A percentile compares a stretch with the other conserved stretches of the same genome.
Evolutionary conservation across 1,140 invertebrate species (phyloP).

Genomic region (Drosophila ironensis): DNA sequence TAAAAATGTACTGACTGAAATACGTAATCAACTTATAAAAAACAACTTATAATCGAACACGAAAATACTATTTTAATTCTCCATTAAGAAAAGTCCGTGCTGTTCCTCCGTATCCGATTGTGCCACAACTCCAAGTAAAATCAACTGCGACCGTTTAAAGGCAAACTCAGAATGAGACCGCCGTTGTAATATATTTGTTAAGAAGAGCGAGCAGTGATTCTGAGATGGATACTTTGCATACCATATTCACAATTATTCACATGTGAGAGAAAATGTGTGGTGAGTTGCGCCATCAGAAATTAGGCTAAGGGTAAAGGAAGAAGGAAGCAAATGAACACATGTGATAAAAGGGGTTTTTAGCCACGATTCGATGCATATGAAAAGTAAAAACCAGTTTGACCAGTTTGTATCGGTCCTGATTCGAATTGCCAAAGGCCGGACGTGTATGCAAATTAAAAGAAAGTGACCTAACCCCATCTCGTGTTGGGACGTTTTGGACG

Average conservation of each 20-base stretch:
- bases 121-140: too few relatives aligned
- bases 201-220: too few relatives aligned
- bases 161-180: conserved; percentile 6
- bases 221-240: too few relatives aligned
- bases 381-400: conserved; percentile 29
- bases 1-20: too few relatives aligned
- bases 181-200: too few relatives aligned
- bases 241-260: too few relatives aligned
- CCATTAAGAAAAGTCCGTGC: too few relatives aligned
- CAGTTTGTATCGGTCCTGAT: conserved; percentile 15
- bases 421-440: conserved; percentile 8
- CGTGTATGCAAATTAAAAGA: conserved; percentile 28
- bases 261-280: conserved; percentile 42
- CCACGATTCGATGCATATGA: conserved; percentile 4
- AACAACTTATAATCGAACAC: too few relatives aligned
- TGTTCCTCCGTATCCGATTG: too few relatives aligned
- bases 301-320: not conserved
- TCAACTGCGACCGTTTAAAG: conserved; percentile 6
- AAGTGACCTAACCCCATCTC: conserved; percentile 35
- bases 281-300: conserved; percentile 21
- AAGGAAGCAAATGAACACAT: not conserved
- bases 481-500: conserved; percentile 11
- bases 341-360: not conserved
- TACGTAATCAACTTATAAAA: too few relatives aligned
- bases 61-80: too few relatives aligned